Evolutionary conservation across 1,140 invertebrate species (phyloP).

Genomic region (Drosophila parabipectinata): DNA sequence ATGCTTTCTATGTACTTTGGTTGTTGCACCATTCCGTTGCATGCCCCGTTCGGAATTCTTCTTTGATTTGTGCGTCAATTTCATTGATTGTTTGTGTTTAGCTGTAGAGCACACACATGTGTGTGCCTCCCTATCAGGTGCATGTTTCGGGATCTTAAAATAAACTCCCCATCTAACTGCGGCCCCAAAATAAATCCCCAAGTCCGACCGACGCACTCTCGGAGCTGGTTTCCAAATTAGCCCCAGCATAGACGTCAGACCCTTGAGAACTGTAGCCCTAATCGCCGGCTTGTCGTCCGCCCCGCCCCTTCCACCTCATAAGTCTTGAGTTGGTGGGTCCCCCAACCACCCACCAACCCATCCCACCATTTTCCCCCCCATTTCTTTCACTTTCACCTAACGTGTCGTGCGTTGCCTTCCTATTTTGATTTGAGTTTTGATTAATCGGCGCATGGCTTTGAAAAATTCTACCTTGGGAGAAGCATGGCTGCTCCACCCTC

Average conservation of each 20-base stretch:
- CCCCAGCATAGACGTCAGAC: constrained; percentile 27
- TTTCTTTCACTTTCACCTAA: constrained; percentile 26
- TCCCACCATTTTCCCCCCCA: constrained; percentile 5
- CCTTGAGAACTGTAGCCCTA: constrained; percentile 8
- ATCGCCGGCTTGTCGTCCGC: constrained; percentile 20
- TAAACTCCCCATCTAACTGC: constrained; percentile 8
- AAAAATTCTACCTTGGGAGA: constrained; percentile 41
- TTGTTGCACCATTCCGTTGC: constrained; percentile 36
- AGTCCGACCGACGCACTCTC: constrained; percentile 21
- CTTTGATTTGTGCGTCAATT: constrained; percentile 40
- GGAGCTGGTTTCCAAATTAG: constrained; percentile 36
- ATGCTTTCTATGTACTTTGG: constrained; percentile 23
- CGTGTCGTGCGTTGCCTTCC: constrained; percentile 36
- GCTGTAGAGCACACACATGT: neutral
- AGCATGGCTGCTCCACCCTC: constrained; percentile 30
- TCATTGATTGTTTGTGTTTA: constrained; percentile 36
- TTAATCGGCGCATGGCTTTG: constrained; percentile 63
- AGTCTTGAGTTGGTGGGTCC: constrained; percentile 16
- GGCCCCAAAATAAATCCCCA: neutral
- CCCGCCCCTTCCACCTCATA: constrained; percentile 8
- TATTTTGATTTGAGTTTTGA: constrained; percentile 23
- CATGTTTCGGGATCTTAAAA: constrained; percentile 35
- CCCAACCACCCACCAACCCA: neutral
- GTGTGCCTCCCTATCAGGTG: constrained; percentile 5
- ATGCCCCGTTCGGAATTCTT: constrained; percentile 4